Base-by-base conservation (phyloP, 2,113 vertebrate genomes). In the Triplophysa rosa region DNA sequence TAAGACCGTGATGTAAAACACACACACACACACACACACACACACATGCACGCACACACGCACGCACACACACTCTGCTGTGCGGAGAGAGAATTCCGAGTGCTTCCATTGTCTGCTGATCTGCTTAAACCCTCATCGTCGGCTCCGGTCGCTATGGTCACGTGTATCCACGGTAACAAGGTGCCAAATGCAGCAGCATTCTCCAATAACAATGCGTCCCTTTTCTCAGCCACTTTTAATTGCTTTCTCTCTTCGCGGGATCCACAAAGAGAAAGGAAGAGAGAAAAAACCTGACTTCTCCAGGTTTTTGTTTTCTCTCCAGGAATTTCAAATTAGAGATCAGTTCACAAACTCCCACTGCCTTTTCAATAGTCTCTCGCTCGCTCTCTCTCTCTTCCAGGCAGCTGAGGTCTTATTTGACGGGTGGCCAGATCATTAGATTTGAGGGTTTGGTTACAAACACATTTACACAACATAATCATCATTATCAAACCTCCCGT, bases 391-490 rank as follows among this genome's bases (percentile, higher is more conserved):
- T 86, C 84, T 80, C 83, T 89, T 80, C 75, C 68, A 61, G 61
- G 61, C 82, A 83, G 81, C 78, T 81, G 78, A 82, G 52, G 59
- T 82, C 75, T 82, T 81, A 86, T 89, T 85, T 87, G 89, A 86
- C 40, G 17, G 83, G 78, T 82, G 80, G 85, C 86, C 88, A 89
- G 86, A 88, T 83, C 88, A 90, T 89, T 86, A 87, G 88, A 86
- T 29, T 69, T 82, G 82, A 87, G 67, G 86, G 86, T 88, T 89
- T 88, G 85, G 89, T 88, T 87, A 87, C 90, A 90, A 88, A 89
- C 87, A 85, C 87, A 88, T 89, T 90, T 87, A 89, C 85, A 86
- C 84, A 88, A 79, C 83, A 85, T 79, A 80, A 90, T 90, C 85
- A 89, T 90, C 84, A 84, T 76, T 26, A 67, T 69, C 78, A 69